Base-by-base conservation (phyloP, 2,113 vertebrate species). In the Rostratula benghalensis region DNA sequence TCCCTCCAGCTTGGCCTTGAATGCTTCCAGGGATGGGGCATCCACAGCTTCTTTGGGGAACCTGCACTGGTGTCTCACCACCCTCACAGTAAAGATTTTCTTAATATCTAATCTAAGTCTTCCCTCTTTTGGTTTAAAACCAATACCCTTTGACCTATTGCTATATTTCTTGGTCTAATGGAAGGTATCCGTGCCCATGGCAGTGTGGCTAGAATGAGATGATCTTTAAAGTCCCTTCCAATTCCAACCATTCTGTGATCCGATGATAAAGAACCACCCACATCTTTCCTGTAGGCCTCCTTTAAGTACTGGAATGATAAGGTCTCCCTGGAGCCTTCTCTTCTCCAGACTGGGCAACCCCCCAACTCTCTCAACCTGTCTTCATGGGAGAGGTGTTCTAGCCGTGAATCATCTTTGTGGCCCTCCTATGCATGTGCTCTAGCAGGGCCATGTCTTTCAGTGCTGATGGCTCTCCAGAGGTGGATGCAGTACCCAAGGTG, bases 401-500 rank as follows among this genome's bases (percentile, higher is more conserved):
- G 1, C 18, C 16, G 21, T 1, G 8, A 14, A 20, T 63, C 13
- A 27, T 53, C 10, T 45, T 61, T 5, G 2, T 45, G 57, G 48
- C 60, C 13, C 18, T 53, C 7, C 17, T 27, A n/a, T 56, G 11
- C 50, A 33, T 35, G 4, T 1, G 2, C 5, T 33, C 5, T 7
- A 46, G 3, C 27, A 46, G 24, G 9, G 43, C 57, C 4, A 7
- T 45, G 17, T 56, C 50, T 4, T 21, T 7, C 10, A 7, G 3
- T 50, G 15, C 6, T 48, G 11, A 3, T 11, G 31, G 3, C 39
- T 4, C 14, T 4, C 19, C 24, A n/a, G 61, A 50, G 22, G 24
- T 59, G 50, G 7, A 27, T 0, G 1, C 59, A 46, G 10, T 4
- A 17, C 39, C 74, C 1, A 10, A 46, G 39, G 8, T 45, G 33